A percentile compares a stretch with the other conserved stretches of the same genome.
These are phyloP conservation scores for Hyperopisus bebe DNA, from an alignment of 2,113 vertebrate species.

Conservation along the genomic window DNA sequence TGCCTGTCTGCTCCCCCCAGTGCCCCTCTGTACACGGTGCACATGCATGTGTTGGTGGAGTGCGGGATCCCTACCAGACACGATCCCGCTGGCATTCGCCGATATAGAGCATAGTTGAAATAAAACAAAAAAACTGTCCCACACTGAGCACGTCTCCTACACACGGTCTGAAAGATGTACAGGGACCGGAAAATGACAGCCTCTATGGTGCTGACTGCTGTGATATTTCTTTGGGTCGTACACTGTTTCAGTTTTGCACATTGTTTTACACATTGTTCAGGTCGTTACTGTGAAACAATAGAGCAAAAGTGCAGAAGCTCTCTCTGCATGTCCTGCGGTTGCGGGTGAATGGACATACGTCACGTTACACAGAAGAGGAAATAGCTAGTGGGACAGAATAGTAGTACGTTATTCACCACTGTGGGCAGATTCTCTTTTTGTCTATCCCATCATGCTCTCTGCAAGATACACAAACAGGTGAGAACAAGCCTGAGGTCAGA, in stretches of 20 bases:
- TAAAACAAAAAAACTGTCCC: background rate
- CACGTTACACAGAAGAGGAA: background rate
- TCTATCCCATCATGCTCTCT: background rate
- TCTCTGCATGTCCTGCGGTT: background rate
- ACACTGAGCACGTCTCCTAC: background rate
- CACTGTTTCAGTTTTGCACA: background rate
- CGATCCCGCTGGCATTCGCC: background rate
- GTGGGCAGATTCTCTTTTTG: background rate
- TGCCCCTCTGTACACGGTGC: background rate
- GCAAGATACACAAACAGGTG: background rate
- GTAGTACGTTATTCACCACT: background rate
- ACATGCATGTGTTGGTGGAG: background rate
- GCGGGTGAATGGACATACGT: background rate
- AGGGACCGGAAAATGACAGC: background rate
- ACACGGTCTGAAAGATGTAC: background rate
- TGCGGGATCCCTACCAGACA: background rate
- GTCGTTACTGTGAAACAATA: background rate
- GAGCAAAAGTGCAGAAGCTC: background rate
- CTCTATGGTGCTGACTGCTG: background rate
- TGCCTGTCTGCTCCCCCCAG: background rate
- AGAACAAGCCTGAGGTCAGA: background rate
- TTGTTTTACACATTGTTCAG: background rate
- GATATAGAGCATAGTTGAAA: background rate
- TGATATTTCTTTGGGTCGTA: background rate
- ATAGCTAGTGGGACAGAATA: background rate